phyloP scores from a whole-genome alignment of 2,797 vertebrate species.

The Otolemur crassicaudatus region DNA sequence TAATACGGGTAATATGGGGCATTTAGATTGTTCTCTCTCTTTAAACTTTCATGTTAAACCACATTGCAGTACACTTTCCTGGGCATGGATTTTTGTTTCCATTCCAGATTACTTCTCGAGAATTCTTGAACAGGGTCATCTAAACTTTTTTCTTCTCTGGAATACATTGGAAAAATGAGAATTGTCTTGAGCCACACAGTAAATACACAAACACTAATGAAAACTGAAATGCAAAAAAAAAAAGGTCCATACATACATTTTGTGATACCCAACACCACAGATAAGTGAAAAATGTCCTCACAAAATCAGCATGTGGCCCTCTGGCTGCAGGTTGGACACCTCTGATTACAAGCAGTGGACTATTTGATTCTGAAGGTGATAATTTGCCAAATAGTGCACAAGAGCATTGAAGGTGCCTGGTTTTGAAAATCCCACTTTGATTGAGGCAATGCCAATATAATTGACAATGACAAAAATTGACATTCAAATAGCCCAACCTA shows the following conservation, averaged over 20 bases:
- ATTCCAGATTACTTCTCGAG: background rate
- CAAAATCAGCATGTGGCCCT: too few relatives aligned
- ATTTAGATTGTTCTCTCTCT: background rate
- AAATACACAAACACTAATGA: too few relatives aligned
- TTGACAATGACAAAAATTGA: background rate
- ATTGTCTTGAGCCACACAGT: too few relatives aligned
- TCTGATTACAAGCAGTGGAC: background rate
- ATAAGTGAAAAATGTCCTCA: too few relatives aligned
- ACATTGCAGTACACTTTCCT: background rate
- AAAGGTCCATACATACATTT: too few relatives aligned
- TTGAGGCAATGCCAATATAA: background rate
- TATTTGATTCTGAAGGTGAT: background rate
- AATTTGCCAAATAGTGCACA: background rate
- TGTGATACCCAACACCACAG: too few relatives aligned
- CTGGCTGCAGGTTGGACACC: too few relatives aligned
- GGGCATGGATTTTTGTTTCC: background rate
- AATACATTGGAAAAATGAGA: too few relatives aligned
- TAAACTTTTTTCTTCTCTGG: too few relatives aligned
- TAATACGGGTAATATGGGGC: fast-evolving
- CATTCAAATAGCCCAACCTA: background rate
- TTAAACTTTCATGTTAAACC: background rate
- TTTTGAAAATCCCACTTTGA: background rate
- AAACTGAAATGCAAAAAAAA: too few relatives aligned
- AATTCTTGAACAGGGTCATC: background rate
- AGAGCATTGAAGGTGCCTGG: background rate